These are phyloP conservation scores for Sminthurides aquaticus DNA, from an alignment of 2,888 invertebrate genomes.

Conservation along the genomic window DNA sequence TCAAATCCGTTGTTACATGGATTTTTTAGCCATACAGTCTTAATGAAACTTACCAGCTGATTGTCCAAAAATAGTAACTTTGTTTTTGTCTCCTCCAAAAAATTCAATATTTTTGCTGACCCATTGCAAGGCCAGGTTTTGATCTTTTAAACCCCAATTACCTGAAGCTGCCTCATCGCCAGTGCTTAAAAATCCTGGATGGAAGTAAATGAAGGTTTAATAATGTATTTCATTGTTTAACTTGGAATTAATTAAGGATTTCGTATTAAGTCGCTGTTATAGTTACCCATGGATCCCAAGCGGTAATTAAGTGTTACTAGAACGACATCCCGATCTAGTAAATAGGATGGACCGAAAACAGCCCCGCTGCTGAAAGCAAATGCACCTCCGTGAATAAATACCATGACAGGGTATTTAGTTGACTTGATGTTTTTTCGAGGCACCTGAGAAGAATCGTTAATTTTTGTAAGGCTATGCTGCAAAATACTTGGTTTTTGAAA, in stretches of 20 bases:
- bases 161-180: slow-evolving; percentile 29
- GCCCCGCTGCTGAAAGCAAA: slow-evolving; percentile 28
- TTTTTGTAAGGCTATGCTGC: too few relatives aligned
- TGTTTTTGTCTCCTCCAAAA: slow-evolving; percentile 29
- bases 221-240: background rate
- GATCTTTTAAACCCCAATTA: slow-evolving; percentile 32
- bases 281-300: slow-evolving; percentile 17
- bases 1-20: too few relatives aligned
- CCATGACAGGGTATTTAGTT: slow-evolving; percentile 20
- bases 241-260: background rate
- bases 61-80: slow-evolving; percentile 26
- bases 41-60: slow-evolving; percentile 24
- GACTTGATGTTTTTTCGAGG: background rate
- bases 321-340: slow-evolving; percentile 30
- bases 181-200: slow-evolving; percentile 31
- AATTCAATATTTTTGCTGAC: slow-evolving; percentile 27
- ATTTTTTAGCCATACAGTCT: too few relatives aligned
- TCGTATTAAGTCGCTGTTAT: background rate
- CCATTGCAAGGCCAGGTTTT: slow-evolving; percentile 27
- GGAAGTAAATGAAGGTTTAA: background rate
- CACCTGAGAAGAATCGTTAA: slow-evolving; percentile 10
- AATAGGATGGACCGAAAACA: slow-evolving; percentile 29
- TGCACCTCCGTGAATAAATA: slow-evolving; percentile 31
- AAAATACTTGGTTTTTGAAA: too few relatives aligned
- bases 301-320: slow-evolving; percentile 34